Percentiles rank a stretch among this genome's conserved stretches.
phyloP scores from a whole-genome alignment of 2,888 invertebrate species.

The Rotaria sp. region DNA sequence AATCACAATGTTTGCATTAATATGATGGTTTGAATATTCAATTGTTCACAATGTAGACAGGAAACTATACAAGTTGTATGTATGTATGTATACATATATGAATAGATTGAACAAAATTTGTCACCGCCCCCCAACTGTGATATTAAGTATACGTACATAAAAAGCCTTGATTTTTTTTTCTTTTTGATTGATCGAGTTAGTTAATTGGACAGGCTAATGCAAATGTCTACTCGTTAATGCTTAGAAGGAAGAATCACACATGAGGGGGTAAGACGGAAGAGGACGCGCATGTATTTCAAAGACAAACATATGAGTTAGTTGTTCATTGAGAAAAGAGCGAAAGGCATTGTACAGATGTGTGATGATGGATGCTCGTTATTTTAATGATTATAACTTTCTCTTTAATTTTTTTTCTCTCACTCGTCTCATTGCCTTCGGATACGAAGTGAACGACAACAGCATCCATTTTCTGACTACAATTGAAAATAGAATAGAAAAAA shows the following conservation, averaged over 20 bases:
- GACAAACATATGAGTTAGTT: not conserved
- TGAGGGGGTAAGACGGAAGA: not conserved
- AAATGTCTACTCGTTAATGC: slow-evolving; percentile 1
- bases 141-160: not conserved
- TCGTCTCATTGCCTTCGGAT: not conserved
- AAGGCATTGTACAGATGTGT: slow-evolving; percentile 19
- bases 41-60: not conserved
- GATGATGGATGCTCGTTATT: not conserved
- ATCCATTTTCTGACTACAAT: not conserved
- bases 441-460: not conserved
- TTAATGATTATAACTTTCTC: slow-evolving; percentile 6
- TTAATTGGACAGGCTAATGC: not conserved
- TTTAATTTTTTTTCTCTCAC: not conserved
- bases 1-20: not conserved
- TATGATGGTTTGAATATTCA: not conserved
- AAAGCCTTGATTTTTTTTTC: not conserved
- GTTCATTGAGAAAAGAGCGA: not conserved
- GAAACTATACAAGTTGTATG: not conserved
- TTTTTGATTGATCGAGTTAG: slow-evolving; percentile 9
- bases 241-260: not conserved
- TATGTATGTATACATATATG: not conserved
- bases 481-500: not conserved
- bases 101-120: not conserved
- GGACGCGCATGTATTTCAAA: not conserved
- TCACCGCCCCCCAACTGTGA: not conserved